Base-by-base conservation (phyloP, 2,888 invertebrate genomes). In the Apantesis nais region DNA sequence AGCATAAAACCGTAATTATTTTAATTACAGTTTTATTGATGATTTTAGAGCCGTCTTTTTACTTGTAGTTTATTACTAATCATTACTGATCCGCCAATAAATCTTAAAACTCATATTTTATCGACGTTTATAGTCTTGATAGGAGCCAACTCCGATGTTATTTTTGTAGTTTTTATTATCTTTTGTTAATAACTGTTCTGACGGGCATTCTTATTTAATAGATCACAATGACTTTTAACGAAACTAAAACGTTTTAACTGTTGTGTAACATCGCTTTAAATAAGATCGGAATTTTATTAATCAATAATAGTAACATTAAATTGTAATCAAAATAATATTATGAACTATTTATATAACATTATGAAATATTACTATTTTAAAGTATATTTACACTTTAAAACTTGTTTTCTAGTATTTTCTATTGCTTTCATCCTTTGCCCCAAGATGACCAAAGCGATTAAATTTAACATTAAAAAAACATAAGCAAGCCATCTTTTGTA, bases 91-190 rank as follows among this genome's bases (percentile, higher is more conserved):
- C 29, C 25, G 34, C 34, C 61, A 41, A 60, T 64, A n/a, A 64
- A 41, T 64, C 64, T 44, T 52, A 61, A 64, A 58, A 69, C 44
- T 44, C 41, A 65, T 69, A 69, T 60, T 48, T 65, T 55, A 65
- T 69, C 5, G 25, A 34, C 31, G 29, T 69, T 69, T 65, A 65
- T 48, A 31, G 61, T n/a, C 12, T 16, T 8, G 14, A 12, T 34
- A 34, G 41, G n/a, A 65, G 65, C 48, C 65, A 52, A 64, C 37
- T 22, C 16, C n/a, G 16, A 37, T 37, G 34, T 65, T 52, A 25
- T 52, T 65, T 64, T 14, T 37, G 37, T 65, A 52, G 52, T 55
- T 65, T 52, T 29, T 65, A 65, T 65, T 34, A 34, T 25, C 58
- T 37, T 52, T 65, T 52, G 34, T 48, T 52, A 34, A 37, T 52